phyloP scores from a whole-genome alignment of 2,888 invertebrate species.

The Heteromyza rotundicornis region DNA sequence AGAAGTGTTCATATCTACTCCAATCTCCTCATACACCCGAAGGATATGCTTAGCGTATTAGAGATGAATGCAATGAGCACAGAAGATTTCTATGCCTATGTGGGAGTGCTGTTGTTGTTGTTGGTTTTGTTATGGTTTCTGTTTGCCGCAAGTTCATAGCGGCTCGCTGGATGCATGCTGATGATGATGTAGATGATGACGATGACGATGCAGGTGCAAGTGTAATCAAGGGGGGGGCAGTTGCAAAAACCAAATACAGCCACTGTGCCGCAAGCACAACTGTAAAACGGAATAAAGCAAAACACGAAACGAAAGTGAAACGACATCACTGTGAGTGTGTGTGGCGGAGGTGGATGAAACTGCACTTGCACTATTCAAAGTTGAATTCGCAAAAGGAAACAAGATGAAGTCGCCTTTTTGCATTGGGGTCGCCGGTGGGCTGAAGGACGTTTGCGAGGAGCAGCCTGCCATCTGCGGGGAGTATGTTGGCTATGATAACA shows the following conservation, averaged over 20 bases:
- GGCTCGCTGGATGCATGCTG: too few relatives aligned
- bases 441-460: slow-evolving; percentile 19
- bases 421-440: slow-evolving; percentile 17
- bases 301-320: slow-evolving; percentile 36
- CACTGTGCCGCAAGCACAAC: not conserved
- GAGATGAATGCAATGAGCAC: not conserved
- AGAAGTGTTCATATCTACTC: too few relatives aligned
- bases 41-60: slow-evolving; percentile 14
- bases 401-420: not conserved
- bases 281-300: too few relatives aligned
- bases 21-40: not conserved
- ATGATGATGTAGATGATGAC: too few relatives aligned
- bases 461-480: not conserved
- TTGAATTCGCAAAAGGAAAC: not conserved
- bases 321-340: slow-evolving; percentile 9
- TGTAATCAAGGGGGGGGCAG: not conserved
- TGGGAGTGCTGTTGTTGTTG: slow-evolving; percentile 8
- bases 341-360: slow-evolving; percentile 11
- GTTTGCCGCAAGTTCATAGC: not conserved
- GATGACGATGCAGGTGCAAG: too few relatives aligned
- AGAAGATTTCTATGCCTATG: not conserved
- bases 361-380: slow-evolving; percentile 30
- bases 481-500: not conserved
- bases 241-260: too few relatives aligned
- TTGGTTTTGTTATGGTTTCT: not conserved